Percentiles rank a stretch among this genome's conserved stretches.
Conservation (phyloP, 2,113 vertebrate genomes). For the Neotoma lepida region DNA sequence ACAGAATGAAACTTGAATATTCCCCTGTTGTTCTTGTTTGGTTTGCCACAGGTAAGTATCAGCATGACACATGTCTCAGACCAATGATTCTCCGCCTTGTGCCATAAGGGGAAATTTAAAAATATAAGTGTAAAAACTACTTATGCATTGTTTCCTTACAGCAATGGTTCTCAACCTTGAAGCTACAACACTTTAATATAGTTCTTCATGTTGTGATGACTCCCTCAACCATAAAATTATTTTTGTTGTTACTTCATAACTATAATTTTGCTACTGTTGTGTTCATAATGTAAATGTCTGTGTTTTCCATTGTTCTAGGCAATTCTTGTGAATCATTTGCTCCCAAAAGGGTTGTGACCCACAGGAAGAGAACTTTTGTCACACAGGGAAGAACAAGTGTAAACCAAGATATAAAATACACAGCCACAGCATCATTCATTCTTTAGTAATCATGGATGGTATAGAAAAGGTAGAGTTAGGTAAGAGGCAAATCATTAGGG, state of each 20-base stretch:
- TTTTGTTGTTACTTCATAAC: neutral
- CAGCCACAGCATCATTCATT: neutral
- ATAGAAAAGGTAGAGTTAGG: neutral
- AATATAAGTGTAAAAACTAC: neutral
- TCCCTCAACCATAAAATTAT: neutral
- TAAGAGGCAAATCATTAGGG: neutral
- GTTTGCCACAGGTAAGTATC: neutral
- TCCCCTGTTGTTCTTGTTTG: neutral
- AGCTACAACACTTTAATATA: neutral
- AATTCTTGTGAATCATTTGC: neutral
- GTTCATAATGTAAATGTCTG: neutral
- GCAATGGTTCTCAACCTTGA: neutral
- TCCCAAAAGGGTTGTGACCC: neutral
- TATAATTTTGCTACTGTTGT: neutral
- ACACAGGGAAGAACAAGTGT: fast-evolving
- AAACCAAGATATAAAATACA: neutral
- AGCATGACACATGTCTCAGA: neutral
- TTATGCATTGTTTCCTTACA: neutral
- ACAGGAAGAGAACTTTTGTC: neutral
- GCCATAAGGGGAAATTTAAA: neutral
- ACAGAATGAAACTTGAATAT: neutral
- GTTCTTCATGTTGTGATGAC: neutral
- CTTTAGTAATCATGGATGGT: neutral
- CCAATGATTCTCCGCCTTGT: neutral
- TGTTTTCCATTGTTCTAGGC: neutral